Evolutionary conservation across 2,797 vertebrate genomes (phyloP), one percentile per base, ranked within the genome.

Genomic region (Parauchenoglanis ngamensis): DNA sequence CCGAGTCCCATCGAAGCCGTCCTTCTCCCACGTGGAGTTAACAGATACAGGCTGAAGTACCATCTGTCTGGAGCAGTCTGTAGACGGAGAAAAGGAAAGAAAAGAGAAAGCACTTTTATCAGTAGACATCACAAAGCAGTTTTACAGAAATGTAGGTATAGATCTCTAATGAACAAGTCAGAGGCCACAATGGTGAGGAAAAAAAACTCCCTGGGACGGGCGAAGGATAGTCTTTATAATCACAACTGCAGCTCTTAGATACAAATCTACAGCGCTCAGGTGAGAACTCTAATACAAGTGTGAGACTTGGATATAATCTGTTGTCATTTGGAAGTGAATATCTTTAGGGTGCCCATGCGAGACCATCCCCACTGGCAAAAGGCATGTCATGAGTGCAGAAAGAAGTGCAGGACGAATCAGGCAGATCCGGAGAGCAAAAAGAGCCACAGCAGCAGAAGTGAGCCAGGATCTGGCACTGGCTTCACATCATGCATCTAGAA

Each of bases 11-110:
- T 91, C 92, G 57, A 93, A 93, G 0, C 83, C 92, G 83, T 88
- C 92, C 65, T 93, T 92, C 87, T 93, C 93, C 94, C 95, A 95
- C 72, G 93, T 95, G 21, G 96, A 95, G 85, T 93, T 96, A 76
- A 95, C 94, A 86, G 90, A 95, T 84, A 91, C 90, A n/a, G 94
- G 91, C 87, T 93, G 94, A 88, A 95, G 90, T 87, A 91, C 91
- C 86, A 94, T 90, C 82, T 93, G 94, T 91, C 92, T 93, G 86
- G 94, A 94, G 86, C 96, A 96, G 86, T 93, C 96, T 97, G 86
- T 44, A 49, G 3, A 21, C 19, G 23, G 23, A 63, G 25, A 79
- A 77, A 21, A 10, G 25, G 19, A 49, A 81, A 28, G 82, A 78
- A 11, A 65, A 46, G 13, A 46, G 4, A 19, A 23, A 28, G 23